phyloP scores from a whole-genome alignment of 1,140 invertebrate genomes.

The Zaprionus africanus region DNA sequence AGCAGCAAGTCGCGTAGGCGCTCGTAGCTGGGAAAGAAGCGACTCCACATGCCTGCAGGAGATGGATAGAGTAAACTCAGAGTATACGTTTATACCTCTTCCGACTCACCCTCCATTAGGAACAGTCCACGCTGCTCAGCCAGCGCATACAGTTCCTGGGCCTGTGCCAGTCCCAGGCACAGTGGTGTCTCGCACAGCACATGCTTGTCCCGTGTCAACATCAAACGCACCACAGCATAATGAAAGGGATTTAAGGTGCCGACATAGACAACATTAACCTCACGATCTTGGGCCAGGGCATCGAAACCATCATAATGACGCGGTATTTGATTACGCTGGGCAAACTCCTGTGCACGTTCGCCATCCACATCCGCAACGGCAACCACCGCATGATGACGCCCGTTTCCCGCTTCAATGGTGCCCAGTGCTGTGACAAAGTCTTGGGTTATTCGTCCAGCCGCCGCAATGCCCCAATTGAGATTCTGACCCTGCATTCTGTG shows the following conservation, averaged over 20 bases:
- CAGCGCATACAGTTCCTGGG: constrained; percentile 87
- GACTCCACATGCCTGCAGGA: constrained; percentile 88
- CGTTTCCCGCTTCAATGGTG: constrained; percentile 85
- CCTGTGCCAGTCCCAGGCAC: constrained; percentile 89
- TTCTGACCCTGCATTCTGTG: constrained; percentile 55
- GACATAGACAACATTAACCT: constrained; percentile 93
- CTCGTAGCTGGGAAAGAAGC: constrained; percentile 91
- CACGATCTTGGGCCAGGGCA: constrained; percentile 88
- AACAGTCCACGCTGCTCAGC: constrained; percentile 89
- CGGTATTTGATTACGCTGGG: constrained; percentile 88
- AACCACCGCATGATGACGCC: constrained; percentile 89
- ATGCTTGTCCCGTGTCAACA: constrained; percentile 91
- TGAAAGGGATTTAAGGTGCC: constrained; percentile 90
- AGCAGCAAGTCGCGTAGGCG: constrained; percentile 87
- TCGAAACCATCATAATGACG: constrained; percentile 91
- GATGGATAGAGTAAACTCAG: constrained; percentile 54
- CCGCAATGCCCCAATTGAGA: constrained; percentile 89
- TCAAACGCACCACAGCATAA: constrained; percentile 88
- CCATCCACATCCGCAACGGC: constrained; percentile 91
- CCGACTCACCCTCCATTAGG: constrained; percentile 89
- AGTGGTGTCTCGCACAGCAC: constrained; percentile 94
- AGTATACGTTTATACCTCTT: background rate
- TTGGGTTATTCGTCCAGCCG: constrained; percentile 91
- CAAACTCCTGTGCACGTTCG: constrained; percentile 89
- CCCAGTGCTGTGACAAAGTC: constrained; percentile 91